Conservation (phyloP, 2,797 vertebrate species). For the Squalus acanthias region DNA sequence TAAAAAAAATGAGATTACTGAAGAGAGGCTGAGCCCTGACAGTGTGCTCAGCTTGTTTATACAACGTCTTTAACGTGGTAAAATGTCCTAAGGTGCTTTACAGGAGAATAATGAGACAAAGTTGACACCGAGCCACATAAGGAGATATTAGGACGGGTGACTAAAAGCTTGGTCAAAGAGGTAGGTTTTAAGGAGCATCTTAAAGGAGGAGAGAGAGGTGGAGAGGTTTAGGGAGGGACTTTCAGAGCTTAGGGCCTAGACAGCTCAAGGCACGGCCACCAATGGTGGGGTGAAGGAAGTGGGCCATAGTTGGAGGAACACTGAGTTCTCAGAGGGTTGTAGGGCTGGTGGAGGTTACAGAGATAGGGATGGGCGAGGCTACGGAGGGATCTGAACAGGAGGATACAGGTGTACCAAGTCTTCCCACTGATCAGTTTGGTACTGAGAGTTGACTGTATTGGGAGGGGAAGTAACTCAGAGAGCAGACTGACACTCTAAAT, state of each 20-base stretch:
- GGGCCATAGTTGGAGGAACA: background rate
- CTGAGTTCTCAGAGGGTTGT: background rate
- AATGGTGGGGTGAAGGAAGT: background rate
- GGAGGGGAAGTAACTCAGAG: background rate
- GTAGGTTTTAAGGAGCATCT: background rate
- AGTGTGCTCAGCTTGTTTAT: background rate
- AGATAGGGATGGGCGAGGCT: background rate
- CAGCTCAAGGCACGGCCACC: too few species aligned
- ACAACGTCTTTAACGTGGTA: background rate
- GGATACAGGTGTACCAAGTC: background rate
- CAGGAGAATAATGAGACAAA: background rate
- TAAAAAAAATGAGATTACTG: background rate
- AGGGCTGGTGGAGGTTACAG: background rate
- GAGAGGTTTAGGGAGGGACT: background rate
- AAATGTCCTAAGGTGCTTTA: background rate
- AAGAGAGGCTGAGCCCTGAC: background rate
- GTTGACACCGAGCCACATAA: background rate
- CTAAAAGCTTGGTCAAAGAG: background rate
- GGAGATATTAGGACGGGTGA: background rate
- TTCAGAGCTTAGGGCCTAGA: background rate
- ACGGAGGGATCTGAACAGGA: background rate
- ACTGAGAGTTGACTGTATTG: background rate
- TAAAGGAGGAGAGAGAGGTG: background rate
- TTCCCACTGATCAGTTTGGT: background rate
- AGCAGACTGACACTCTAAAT: background rate